These are phyloP conservation scores for Orientallactaga sibirica DNA, from an alignment of 2,797 vertebrate genomes.

Conservation along the genomic window DNA sequence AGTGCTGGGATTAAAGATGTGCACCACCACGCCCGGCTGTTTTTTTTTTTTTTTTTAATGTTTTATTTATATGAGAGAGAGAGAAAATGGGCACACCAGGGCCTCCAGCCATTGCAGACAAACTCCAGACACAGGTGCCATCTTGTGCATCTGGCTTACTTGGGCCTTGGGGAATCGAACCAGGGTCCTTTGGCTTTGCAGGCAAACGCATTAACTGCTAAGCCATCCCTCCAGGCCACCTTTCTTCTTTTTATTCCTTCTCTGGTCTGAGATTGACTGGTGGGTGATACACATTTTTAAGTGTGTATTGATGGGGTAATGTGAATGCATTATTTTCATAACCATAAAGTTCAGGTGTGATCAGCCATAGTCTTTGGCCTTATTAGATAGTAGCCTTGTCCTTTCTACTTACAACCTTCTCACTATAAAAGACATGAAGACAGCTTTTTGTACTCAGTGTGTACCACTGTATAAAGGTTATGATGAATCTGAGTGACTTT, in stretches of 20 bases:
- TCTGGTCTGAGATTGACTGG: constrained; percentile 18
- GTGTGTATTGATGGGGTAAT: constrained; percentile 12
- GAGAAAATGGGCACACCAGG: no score
- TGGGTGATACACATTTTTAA: not conserved
- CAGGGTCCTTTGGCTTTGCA: no score
- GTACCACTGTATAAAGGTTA: not conserved
- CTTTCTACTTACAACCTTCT: constrained; percentile 22
- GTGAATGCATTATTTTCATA: not conserved
- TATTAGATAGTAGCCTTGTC: not conserved
- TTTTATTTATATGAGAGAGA: no score
- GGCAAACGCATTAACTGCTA: no score
- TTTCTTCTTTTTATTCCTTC: not conserved
- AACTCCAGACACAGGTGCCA: no score
- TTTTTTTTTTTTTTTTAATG: no score
- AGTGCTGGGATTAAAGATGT: no score
- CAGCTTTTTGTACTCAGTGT: not conserved
- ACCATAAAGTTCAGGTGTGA: constrained; percentile 4
- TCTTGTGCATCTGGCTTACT: no score
- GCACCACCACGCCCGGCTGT: no score
- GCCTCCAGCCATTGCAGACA: no score
- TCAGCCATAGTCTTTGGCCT: not conserved
- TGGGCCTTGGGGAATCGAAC: no score
- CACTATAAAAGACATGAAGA: not conserved
- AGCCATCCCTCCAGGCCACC: no score
- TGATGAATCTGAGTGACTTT: not conserved